Conservation (phyloP, 1,140 invertebrate species). For the Bombus ignitus region DNA sequence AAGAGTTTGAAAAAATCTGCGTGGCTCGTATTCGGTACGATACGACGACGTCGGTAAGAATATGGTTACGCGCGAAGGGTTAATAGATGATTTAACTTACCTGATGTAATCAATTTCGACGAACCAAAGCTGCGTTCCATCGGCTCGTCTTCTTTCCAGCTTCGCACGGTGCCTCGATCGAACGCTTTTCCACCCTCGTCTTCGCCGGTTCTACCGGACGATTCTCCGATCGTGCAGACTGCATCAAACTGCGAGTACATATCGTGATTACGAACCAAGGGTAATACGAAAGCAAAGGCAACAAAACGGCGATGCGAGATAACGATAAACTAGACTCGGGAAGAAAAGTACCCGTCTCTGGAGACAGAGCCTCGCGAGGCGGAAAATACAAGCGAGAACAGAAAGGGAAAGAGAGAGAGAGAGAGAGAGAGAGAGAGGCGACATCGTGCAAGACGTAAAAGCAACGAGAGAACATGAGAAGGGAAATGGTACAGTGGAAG, state of each 20-base stretch:
- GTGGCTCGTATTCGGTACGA: accelerated
- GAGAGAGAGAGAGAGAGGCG: not conserved
- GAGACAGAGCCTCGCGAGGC: not conserved
- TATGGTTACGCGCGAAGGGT: too few species aligned
- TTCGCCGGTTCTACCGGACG: too few species aligned
- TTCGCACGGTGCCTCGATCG: too few species aligned
- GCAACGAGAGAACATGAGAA: conserved; percentile 21
- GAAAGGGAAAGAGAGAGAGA: not conserved
- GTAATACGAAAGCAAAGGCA: not conserved
- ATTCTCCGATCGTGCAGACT: not conserved
- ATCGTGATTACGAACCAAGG: not conserved
- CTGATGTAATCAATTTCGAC: too few species aligned
- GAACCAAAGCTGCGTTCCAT: too few species aligned
- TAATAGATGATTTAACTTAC: too few species aligned
- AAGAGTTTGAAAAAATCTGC: too few species aligned
- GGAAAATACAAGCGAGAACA: conserved; percentile 17
- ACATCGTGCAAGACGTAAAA: conserved; percentile 1
- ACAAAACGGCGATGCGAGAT: not conserved
- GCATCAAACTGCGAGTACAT: not conserved
- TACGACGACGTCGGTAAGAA: too few species aligned
- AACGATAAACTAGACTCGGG: not conserved
- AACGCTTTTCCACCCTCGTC: too few species aligned
- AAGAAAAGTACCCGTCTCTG: not conserved
- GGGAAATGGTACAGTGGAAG: conserved; percentile 3
- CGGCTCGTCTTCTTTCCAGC: too few species aligned